A percentile compares a stretch with the other conserved stretches of the same genome.
Evolutionary conservation across 2,113 vertebrate species (phyloP).

Genomic region (Chaetops frenatus): DNA sequence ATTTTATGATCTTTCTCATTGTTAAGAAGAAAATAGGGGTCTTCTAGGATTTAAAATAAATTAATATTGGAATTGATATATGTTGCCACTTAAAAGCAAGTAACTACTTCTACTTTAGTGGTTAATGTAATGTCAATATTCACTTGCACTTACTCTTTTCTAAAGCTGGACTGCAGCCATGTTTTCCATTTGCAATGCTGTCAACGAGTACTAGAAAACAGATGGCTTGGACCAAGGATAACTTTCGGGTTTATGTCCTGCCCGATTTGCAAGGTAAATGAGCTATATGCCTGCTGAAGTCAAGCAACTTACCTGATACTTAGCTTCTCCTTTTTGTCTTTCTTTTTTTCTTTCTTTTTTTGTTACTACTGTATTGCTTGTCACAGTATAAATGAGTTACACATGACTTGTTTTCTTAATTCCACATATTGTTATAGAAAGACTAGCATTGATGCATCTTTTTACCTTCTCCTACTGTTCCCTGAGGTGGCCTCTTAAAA

Average conservation of each 20-base stretch:
- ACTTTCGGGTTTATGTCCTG: constrained; percentile 98
- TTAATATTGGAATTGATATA: neutral
- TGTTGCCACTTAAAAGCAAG: neutral
- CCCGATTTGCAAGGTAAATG: constrained; percentile 95
- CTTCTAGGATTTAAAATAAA: neutral
- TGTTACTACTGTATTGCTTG: neutral
- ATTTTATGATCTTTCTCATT: neutral
- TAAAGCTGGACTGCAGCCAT: constrained; percentile 95
- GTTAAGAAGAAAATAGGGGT: neutral
- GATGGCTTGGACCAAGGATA: constrained; percentile 97
- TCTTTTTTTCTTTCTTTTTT: neutral
- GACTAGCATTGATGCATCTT: neutral
- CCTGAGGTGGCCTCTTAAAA: neutral
- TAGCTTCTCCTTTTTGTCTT: neutral
- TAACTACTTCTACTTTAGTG: neutral
- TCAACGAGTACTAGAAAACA: constrained; percentile 91
- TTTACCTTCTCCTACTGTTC: neutral
- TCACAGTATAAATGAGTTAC: neutral
- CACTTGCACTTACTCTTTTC: neutral
- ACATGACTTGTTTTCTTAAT: neutral
- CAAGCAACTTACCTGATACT: neutral
- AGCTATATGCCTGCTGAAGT: neutral
- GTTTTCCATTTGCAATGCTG: constrained; percentile 98
- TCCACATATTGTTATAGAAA: neutral
- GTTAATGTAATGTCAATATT: neutral